Base-by-base conservation (phyloP, 2,113 vertebrate genomes). In the Amphilophus citrinellus region DNA sequence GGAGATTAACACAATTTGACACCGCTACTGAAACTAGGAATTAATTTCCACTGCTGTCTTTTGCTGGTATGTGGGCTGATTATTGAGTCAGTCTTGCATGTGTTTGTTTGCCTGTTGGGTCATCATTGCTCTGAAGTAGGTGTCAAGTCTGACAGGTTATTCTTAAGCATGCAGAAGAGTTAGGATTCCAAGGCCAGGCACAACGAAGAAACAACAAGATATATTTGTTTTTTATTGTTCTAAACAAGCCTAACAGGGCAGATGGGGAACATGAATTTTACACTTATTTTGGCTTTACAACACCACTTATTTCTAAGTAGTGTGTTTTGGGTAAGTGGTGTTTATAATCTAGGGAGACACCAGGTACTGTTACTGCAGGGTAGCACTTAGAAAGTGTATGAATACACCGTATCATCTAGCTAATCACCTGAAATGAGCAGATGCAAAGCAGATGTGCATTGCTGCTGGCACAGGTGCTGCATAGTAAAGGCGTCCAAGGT, bases 381-480 rank as follows among this genome's bases (percentile, higher is more conserved):
- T 88, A 79, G 62, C 79, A 88, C 89, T 93, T 93, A 83, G 75
- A 91, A 53, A 42, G 68, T 56, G 35, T 80, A 76, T 73, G 77
- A 89, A 84, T 53, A 61, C 86, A 76, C 80, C 85, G 58, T 66
- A 90, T 89, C 79, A 84, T 88, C 61, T 86, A 35, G 22, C 90
- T 93, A 94, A 93, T 94, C 91, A 94, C 88, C 91, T 87, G 88
- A 82, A 90, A 92, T 87, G 88, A 94, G 84, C 90, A 91, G 92
- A 94, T 94, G 90, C 80, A 88, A 86, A 78, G 88, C 94, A 95
- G 93, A 95, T 95, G 94, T 91, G 89, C 65, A 39, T 79, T 82
- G 91, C 88, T 90, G 87, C 88, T 83, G 91, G 93, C 88, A 79
- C 90, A 93, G 90, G 86, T 88, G 92, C 83, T 84, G 66, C 87